Base-by-base conservation (phyloP, 1,140 invertebrate genomes). In the Drosophila malerkotliana region DNA sequence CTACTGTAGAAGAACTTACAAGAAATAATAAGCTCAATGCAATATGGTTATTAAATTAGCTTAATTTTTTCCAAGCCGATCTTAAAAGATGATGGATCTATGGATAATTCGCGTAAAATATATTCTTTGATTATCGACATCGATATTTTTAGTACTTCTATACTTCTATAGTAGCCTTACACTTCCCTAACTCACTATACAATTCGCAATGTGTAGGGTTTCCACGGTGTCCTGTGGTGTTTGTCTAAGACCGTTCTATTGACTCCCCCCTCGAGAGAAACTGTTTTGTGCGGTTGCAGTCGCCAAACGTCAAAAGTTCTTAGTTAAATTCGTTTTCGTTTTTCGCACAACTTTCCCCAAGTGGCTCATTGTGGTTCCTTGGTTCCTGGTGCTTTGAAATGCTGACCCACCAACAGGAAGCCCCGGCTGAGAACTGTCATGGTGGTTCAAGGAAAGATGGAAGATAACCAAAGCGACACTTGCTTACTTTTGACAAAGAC, bases 251-350 rank as follows among this genome's bases (percentile, higher is more conserved):
- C 24, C 28, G 37, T 32, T 60, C 68, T 81, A 85, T 87, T 81
- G 77, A 84, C 81, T 77, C 56, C 12, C 12, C 18, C 21, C 21
- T 41, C 15, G 4, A 52, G 54, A 44, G 37, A 69, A 56, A 74
- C 72, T 74, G 71, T 74, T 57, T 66, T 71, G 44, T 71, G 68
- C 55, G 68, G 72, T 74, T 64, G 47, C 54, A 58, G 72, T 57
- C 78, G 64, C 60, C 82, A 87, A 87, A 88, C 82, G 82, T 73
- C 78, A 85, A 87, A 88, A 85, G 82, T 85, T 87, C 82, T 85
- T 82, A 82, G 82, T 81, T 87, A 85, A 85, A 87, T 82, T 85
- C 82, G 59, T 74, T 67, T 63, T 66, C 62, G 37, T 66, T 75
- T 56, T 57, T 52, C 66, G 57, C 52, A 15, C 18, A 87, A 82